Evolutionary conservation across 1,140 invertebrate species (phyloP), one percentile per base, ranked within the genome.

Genomic region (Diabrotica undecimpunctata): DNA sequence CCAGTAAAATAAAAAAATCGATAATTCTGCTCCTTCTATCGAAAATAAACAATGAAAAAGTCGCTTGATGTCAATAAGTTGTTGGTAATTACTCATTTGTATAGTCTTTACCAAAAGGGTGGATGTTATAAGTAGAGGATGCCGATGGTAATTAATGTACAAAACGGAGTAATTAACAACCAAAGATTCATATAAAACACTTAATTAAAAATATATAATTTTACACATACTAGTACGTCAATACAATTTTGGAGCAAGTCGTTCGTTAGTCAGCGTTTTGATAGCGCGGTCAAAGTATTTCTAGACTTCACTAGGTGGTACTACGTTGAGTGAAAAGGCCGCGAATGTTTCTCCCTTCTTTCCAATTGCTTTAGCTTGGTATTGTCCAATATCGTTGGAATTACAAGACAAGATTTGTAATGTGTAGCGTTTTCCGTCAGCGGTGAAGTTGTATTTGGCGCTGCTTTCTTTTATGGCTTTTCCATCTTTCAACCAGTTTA

Each of bases 401-500:
- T 86, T 85, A 76, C 89, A 90, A 62, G 88, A 86, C 52, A 88
- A 85, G 66, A 97, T 91, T 73, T 88, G 85, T 69, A 95, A 88
- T 38, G 83, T 83, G 78, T 90, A 90, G 64, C 85, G 86, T 70
- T 89, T 93, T 67, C 87, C 88, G 72, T 93, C 89, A 78, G 89
- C 88, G 50, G 86, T 90, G 79, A 95, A 93, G 71, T 88, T 89
- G 78, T 93, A 94, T 77, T 90, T 86, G 46, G 86, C 83, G 54
- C 87, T 90, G 51, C 85, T 86, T 67, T 86, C 83, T 63, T 82
- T 81, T 71, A 90, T 90, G 54, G 89, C 87, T 77, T 95, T 93
- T 69, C 91, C 91, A 81, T 96, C 95, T 81, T 96, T 96, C 70
- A 93, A 80, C 96, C 96, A 98, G 66, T 83, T 82, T 35, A 88